Evolutionary conservation across 2,113 vertebrate species (phyloP), one percentile per base, ranked within the genome.

Genomic region (Ivindomyrus marchei): DNA sequence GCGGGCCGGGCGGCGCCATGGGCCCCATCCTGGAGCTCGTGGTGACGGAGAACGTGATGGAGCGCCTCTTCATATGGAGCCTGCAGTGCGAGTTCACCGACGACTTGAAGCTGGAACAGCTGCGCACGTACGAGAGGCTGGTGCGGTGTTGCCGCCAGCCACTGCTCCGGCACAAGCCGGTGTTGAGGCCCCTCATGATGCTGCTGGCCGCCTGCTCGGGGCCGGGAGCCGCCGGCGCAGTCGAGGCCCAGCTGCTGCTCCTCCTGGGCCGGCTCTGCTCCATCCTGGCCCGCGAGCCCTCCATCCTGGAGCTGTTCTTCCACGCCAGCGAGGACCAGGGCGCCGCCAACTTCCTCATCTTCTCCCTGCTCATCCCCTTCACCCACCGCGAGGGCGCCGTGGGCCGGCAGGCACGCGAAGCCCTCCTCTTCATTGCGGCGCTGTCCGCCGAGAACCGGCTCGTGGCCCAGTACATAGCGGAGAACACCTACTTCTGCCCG

Each of bases 101-200:
- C 19, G 98, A 98, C 92, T 98, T 97, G 91, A 99, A 99, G 94
- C 96, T 98, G 0, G 98, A 99, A 93, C 98, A 99, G 91, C 96
- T 99, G 1, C 96, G 96, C 93, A 99, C 98, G 97, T 99, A 99
- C 83, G 97, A 99, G 93, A 98, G 97, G 97, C 91, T 99, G 1
- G 94, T 99, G 80, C 95, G 96, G 0, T 97, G 97, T 90, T 97
- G 98, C 42, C 95, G 95, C 7, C 98, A 99, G 95, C 98, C 98
- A 3, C 95, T 99, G 62, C 96, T 99, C 52, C 98, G 98, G 94
- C 98, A 99, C 88, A 99, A 99, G 89, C 98, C 98, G 0, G 95
- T 99, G 39, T 93, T 99, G 42, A 96, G 96, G n/a, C 98, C 98
- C n/a, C 96, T 99, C 90, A 98, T 98, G 97, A 99, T 98, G 97